These are phyloP conservation scores for Piprites chloris DNA, from an alignment of 2,113 vertebrate genomes.

Conservation along the genomic window DNA sequence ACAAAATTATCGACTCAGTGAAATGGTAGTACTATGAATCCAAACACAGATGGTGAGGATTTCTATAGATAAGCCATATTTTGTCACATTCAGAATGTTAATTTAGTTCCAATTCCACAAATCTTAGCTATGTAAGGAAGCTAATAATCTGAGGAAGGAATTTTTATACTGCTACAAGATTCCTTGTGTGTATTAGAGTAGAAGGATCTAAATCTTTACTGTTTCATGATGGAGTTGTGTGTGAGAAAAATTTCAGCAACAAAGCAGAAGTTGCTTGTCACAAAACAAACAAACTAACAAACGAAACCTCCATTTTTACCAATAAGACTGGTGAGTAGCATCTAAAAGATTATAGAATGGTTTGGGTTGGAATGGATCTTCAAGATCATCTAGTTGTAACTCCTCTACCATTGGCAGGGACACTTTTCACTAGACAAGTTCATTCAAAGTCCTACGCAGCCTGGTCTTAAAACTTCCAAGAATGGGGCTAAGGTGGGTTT, in stretches of 20 bases:
- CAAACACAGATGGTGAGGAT: not conserved
- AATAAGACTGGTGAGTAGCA: not conserved
- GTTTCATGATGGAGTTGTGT: not conserved
- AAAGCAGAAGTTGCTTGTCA: not conserved
- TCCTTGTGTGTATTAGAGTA: not conserved
- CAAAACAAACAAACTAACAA: not conserved
- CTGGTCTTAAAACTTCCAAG: not conserved
- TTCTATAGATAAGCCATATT: not conserved
- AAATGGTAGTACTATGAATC: not conserved
- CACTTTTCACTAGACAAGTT: not conserved
- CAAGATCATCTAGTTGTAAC: not conserved
- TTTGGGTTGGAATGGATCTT: not conserved
- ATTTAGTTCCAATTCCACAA: not conserved
- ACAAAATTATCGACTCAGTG: not conserved
- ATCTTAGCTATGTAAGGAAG: not conserved
- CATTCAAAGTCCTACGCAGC: not conserved
- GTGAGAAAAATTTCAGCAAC: not conserved
- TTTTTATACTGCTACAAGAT: not conserved
- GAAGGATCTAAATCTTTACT: not conserved
- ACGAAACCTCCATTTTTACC: not conserved
- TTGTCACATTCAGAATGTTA: not conserved
- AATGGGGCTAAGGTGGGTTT: not conserved
- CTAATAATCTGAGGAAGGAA: not conserved
- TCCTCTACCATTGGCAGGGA: too few relatives aligned
- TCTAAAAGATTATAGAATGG: not conserved